Base-by-base conservation (phyloP, 2,113 vertebrate species). In the Alligator mississippiensis region DNA sequence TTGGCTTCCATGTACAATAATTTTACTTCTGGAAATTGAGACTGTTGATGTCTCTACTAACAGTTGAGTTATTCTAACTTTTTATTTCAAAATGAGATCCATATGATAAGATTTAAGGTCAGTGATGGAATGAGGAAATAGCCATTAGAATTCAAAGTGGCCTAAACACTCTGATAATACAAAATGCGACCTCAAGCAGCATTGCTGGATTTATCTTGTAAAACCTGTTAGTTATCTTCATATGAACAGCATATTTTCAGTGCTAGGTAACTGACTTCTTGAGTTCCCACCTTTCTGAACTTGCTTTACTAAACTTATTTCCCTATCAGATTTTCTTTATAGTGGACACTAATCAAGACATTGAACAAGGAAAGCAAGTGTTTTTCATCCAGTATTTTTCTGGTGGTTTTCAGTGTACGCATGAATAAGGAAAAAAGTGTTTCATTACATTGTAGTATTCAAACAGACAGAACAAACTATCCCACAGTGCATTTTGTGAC, bases 181-280 rank as follows among this genome's bases (percentile, higher is more conserved):
- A 84, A 82, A 84, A 86, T 90, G n/a, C 79, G 88, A 76, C 68
- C 55, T 68, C 27, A 30, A 82, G 76, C 90, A 93, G 81, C 84
- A 64, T 55, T 80, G 38, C 78, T 94, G 10, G 94, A 93, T 93
- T 91, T 93, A 9, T 78, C 84, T 88, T 92, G 25, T 59, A 22
- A 54, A 91, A 64, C 63, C 88, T 91, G 79, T 78, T 86, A 92
- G 76, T 86, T 93, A 55, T 21, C 82, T 17, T 72, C 63, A 24
- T 24, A 34, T 64, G 66, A 88, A 80, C 91, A 1, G 5, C 85
- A 15, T 27, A 13, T 72, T 94, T 87, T 89, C 82, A 55, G 75
- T 55, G 78, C 90, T 94, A 28, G 80, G 47, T 19, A 83, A 84
- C 78, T 58, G 8, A 86, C 91, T 90, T 77, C 0, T 34, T 63